Percentiles rank a stretch among this genome's conserved stretches.
Evolutionary conservation across 2,888 invertebrate species (phyloP).

Genomic region (Osmoderma eremita): DNA sequence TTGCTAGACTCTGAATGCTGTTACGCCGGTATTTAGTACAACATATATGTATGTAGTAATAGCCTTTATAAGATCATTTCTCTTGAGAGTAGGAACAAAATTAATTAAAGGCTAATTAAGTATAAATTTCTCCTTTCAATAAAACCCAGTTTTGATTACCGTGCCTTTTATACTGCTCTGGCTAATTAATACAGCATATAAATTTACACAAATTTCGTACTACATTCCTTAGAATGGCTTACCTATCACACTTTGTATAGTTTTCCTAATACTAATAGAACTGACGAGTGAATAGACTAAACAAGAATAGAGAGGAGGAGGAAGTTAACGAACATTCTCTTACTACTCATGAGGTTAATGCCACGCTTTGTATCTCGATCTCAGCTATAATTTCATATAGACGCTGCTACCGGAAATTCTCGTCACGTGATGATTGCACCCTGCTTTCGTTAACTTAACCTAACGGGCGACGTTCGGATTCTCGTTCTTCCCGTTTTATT

Average conservation of each 20-base stretch:
- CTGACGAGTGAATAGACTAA: slow-evolving; percentile 6
- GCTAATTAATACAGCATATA: slow-evolving; percentile 10
- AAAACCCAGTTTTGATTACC: too few relatives aligned
- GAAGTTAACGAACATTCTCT: slow-evolving; percentile 30
- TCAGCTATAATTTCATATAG: slow-evolving; percentile 28
- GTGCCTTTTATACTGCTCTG: too few relatives aligned
- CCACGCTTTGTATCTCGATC: slow-evolving; percentile 29
- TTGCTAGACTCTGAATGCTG: too few relatives aligned
- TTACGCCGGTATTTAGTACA: too few relatives aligned
- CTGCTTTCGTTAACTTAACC: slow-evolving; percentile 6
- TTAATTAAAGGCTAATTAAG: too few relatives aligned
- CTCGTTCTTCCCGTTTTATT: slow-evolving; percentile 21
- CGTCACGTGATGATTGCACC: slow-evolving; percentile 13
- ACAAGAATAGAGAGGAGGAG: slow-evolving; percentile 21
- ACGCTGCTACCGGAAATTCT: slow-evolving; percentile 11
- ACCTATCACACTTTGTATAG: background rate
- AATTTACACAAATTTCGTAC: slow-evolving; percentile 4
- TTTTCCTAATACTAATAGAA: background rate
- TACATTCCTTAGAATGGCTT: background rate
- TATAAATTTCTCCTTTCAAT: too few relatives aligned
- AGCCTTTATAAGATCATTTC: too few relatives aligned
- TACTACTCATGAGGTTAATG: slow-evolving; percentile 30
- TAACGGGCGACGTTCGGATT: slow-evolving; percentile 12
- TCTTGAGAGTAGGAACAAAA: too few relatives aligned
- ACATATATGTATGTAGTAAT: too few relatives aligned